Base-by-base conservation (phyloP, 2,888 invertebrate species). In the Diaprepes abbreviatus region DNA sequence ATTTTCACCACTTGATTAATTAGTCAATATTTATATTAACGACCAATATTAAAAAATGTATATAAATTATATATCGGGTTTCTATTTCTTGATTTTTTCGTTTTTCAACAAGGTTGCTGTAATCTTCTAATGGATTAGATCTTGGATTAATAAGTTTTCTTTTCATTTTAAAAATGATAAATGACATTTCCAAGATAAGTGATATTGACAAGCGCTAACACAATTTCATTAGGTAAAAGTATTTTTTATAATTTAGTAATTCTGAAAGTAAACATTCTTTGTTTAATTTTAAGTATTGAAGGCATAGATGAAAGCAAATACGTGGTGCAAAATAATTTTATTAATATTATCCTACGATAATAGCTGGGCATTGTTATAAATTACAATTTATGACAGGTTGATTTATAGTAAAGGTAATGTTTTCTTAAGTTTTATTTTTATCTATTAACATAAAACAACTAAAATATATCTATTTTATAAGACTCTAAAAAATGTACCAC, bases 81-180 rank as follows among this genome's bases (percentile, higher is more conserved):
- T 50, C 48, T 24, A 48, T 7, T 21, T 50, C 16, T 28, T 50
- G 28, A 28, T 50, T 50, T 50, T 50, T 28, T 50, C 9, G 4
- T 43, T 43, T n/a, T 21, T 50, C 48, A 50, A 28, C 48, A 28
- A 50, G 28, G 24, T 14, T 50, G 28, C 7, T 50, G 24, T 65
- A 65, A 65, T 55, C 64, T 65, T 33, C 55, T 65, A 65, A 65
- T 65, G 64, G 64, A 65, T 65, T 65, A 65, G 55, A 21, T 24
- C 10, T 28, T 33, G 40, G 55, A 65, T 65, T 65, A 65, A 48
- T 6, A 65, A 16, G 3, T 55, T 55, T 65, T 45, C 16, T 52
- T 65, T 65, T 65, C 31, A 65, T 65, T 65, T 65, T 43, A 7
- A 35, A 65, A 55, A 57, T 65, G 64, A 65, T 65, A 45, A 65